phyloP scores from a whole-genome alignment of 2,113 vertebrate genomes.

The Dermatemys mawii region DNA sequence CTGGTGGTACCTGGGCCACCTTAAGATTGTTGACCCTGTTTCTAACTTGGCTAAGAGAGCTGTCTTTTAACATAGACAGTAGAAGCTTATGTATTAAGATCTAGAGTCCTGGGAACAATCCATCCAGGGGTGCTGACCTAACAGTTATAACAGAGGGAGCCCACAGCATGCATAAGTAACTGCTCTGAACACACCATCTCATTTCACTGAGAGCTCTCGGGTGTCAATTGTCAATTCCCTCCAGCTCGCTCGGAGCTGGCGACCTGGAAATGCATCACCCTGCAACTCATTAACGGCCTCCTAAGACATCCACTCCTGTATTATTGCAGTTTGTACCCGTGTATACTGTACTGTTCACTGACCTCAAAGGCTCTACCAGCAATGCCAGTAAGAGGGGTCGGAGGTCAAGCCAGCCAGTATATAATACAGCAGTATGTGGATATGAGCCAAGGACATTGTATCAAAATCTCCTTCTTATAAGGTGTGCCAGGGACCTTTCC shows the following conservation, averaged over 20 bases:
- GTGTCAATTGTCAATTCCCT: background rate
- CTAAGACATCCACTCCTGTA: background rate
- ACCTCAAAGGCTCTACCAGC: too few species aligned
- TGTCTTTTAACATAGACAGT: background rate
- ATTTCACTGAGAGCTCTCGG: background rate
- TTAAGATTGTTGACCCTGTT: background rate
- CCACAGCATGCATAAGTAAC: background rate
- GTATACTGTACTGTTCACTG: too few species aligned
- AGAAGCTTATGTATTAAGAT: background rate
- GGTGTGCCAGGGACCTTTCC: too few species aligned
- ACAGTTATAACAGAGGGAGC: background rate
- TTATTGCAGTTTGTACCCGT: too few species aligned
- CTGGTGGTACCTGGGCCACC: background rate
- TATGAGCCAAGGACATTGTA: background rate
- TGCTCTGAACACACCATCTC: background rate
- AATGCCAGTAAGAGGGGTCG: too few species aligned
- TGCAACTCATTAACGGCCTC: too few species aligned
- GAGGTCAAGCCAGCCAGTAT: too few species aligned
- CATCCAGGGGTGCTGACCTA: background rate
- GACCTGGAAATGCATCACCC: background rate
- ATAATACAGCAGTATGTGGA: too few species aligned
- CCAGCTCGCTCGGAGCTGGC: background rate
- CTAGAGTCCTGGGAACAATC: background rate
- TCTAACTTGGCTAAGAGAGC: background rate
- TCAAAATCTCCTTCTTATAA: background rate